Conservation (phyloP, 1,140 invertebrate genomes). For the Drosophila mayri region DNA sequence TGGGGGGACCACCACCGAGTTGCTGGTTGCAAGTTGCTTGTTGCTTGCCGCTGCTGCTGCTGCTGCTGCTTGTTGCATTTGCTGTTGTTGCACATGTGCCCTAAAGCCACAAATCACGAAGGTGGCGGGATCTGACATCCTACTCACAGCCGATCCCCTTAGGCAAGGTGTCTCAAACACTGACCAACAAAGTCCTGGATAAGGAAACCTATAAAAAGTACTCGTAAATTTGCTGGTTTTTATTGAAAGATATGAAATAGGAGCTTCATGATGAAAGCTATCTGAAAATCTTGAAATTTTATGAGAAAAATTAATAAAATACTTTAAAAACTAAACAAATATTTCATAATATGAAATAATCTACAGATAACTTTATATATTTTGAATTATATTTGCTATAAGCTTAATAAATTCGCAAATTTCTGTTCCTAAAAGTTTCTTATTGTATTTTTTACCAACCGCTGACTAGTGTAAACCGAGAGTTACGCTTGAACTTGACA, state of each 20-base stretch:
- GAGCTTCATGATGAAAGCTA: neutral
- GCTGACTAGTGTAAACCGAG: slow-evolving; percentile 54
- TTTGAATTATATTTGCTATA: neutral
- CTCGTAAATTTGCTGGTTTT: neutral
- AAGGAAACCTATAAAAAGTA: neutral
- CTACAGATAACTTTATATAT: no score
- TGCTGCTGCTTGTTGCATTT: slow-evolving; percentile 27
- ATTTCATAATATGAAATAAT: neutral
- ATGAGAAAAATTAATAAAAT: neutral
- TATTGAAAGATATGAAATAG: neutral
- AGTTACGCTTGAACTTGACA: slow-evolving; percentile 82
- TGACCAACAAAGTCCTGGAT: slow-evolving; percentile 7
- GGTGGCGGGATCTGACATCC: slow-evolving; percentile 78
- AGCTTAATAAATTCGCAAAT: neutral
- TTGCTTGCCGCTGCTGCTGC: slow-evolving; percentile 8
- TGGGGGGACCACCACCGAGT: slow-evolving; percentile 56
- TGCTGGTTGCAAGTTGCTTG: slow-evolving; percentile 8
- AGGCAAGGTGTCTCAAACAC: slow-evolving; percentile 71
- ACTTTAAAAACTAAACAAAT: neutral
- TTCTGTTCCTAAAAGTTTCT: no score
- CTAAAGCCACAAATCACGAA: slow-evolving; percentile 80
- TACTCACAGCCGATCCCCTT: slow-evolving; percentile 57
- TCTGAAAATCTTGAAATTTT: neutral
- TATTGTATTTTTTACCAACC: neutral
- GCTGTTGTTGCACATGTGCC: slow-evolving; percentile 64